Conservation (phyloP, 2,797 vertebrate species). For the Acanthornis magna region DNA sequence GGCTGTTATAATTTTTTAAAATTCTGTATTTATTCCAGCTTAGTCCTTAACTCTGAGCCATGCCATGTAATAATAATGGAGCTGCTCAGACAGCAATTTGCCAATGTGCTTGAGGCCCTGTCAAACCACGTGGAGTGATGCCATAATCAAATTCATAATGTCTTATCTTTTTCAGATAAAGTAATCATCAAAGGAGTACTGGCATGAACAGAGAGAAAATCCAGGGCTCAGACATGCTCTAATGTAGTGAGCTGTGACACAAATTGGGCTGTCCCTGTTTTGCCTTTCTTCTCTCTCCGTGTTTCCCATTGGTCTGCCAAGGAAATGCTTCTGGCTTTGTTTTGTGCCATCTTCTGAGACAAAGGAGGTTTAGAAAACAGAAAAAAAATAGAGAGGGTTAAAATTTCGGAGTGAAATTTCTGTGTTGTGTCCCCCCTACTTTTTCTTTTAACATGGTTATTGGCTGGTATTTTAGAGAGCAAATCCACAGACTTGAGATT, state of each 20-base stretch:
- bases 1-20: not conserved
- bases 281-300: slow-evolving; percentile 15
- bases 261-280: slow-evolving; percentile 47
- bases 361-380: not conserved
- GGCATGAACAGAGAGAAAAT: slow-evolving; percentile 52
- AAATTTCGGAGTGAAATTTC: not conserved
- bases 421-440: not conserved
- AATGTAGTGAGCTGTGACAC: slow-evolving; percentile 45
- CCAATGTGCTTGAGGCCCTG: slow-evolving; percentile 5
- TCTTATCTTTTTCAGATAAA: slow-evolving; percentile 52
- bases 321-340: not conserved
- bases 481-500: slow-evolving; percentile 3
- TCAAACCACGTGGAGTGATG: slow-evolving; percentile 9
- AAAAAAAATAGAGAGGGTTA: not conserved
- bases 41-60: not conserved
- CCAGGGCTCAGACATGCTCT: slow-evolving; percentile 51
- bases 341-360: not conserved
- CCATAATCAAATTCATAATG: slow-evolving; percentile 34
- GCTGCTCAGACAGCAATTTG: slow-evolving; percentile 15
- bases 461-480: not conserved
- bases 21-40: slow-evolving; percentile 38
- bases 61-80: not conserved
- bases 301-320: not conserved
- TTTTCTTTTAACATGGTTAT: not conserved
- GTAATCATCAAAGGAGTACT: slow-evolving; percentile 18